These are phyloP conservation scores for Geococcyx californianus DNA, from an alignment of 2,113 vertebrate species.

Conservation along the genomic window DNA sequence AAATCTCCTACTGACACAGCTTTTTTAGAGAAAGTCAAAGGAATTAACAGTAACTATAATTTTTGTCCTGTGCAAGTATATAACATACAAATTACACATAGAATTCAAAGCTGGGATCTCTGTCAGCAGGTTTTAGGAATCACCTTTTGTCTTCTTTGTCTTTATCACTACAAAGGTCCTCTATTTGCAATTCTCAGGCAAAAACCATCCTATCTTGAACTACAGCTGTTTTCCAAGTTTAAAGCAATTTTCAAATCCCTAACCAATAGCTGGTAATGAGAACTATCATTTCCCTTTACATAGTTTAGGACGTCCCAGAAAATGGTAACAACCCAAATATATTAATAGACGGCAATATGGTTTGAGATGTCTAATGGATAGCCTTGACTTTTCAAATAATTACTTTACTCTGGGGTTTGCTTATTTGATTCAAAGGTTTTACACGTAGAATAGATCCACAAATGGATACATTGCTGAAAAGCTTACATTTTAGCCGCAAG, in stretches of 20 bases:
- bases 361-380: not conserved
- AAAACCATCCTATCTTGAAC: not conserved
- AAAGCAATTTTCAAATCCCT: not conserved
- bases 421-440: not conserved
- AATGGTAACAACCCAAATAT: not conserved
- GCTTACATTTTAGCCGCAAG: not conserved
- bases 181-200: not conserved
- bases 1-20: not conserved
- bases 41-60: not conserved
- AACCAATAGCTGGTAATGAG: not conserved
- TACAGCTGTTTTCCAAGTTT: not conserved
- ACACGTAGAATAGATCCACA: not conserved
- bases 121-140: slow-evolving; percentile 42
- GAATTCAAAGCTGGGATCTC: not conserved
- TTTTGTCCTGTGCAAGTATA: not conserved
- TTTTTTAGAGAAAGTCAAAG: not conserved
- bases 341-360: not conserved
- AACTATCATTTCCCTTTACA: not conserved
- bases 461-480: not conserved
- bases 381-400: not conserved
- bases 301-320: not conserved
- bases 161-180: not conserved
- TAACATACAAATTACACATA: not conserved
- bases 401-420: not conserved
- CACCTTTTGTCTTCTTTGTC: not conserved